Base-by-base conservation (phyloP, 2,113 vertebrate genomes). In the Eurypyga helias region DNA sequence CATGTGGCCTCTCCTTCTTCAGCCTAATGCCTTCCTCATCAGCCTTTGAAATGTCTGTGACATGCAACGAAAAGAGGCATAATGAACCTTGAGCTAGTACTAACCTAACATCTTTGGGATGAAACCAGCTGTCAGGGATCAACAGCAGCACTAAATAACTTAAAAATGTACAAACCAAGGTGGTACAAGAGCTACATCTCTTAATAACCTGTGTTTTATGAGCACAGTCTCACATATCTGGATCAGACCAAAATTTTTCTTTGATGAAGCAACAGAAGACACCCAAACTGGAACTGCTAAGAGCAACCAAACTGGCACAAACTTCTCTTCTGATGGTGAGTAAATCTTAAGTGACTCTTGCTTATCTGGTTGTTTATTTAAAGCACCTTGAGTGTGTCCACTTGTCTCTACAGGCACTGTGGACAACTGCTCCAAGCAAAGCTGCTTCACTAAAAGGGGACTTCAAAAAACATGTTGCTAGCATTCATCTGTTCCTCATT, bases 401-500 rank as follows among this genome's bases (percentile, higher is more conserved):
- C 7, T n/a, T 14, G 5, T 38, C 33, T 92, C 57, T 61, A 89
- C 88, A 78, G 72, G 28, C 29, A 60, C 46, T 31, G 24, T 23
- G 48, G 82, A 86, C 60, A 86, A 71, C 6, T 55, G 82, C 49
- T 69, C 58, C 58, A 54, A 87, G 43, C 26, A 87, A 93, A 83
- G 48, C 20, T 89, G 33, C 57, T 87, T 91, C 45, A 29, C 28
- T 87, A 34, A 77, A 49, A 78, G 11, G 7, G 17, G 17, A 69
- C 48, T 71, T 83, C 17, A 81, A 64, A 94, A 77, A 23, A 11
- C 21, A 20, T 31, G 26, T 48, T 73, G 23, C 52, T 85, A 60
- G n/a, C 31, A 85, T 79, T 81, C 33, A 52, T 93, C 76, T 93
- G 72, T 52, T 92, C 48, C 65, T 95, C 83, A 75, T 93, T 80